These are phyloP conservation scores for Lanius collurio DNA, from an alignment of 2,113 vertebrate genomes.

Conservation along the genomic window DNA sequence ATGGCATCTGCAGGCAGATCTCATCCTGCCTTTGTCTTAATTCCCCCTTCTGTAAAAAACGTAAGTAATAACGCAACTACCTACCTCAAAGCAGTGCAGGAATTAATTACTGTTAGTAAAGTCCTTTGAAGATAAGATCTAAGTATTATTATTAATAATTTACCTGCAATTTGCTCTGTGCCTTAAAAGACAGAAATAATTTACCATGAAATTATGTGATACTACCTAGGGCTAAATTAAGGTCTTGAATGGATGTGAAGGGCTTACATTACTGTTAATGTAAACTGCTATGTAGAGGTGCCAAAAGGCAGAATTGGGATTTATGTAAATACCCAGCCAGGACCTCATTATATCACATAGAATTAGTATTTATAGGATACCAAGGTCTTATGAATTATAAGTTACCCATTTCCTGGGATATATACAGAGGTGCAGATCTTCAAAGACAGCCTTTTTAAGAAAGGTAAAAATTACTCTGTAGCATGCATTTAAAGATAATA, in stretches of 20 bases:
- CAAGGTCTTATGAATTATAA: neutral
- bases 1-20: neutral
- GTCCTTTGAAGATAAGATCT: slow-evolving; percentile 69
- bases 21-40: neutral
- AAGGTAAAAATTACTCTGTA: neutral
- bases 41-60: slow-evolving; percentile 29
- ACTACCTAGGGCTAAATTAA: slow-evolving; percentile 56
- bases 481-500: neutral
- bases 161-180: slow-evolving; percentile 64
- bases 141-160: slow-evolving; percentile 70
- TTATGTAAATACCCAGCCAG: slow-evolving; percentile 14
- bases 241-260: slow-evolving; percentile 35
- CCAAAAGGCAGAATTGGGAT: slow-evolving; percentile 7
- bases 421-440: neutral
- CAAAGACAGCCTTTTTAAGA: neutral
- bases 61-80: slow-evolving; percentile 26
- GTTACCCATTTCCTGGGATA: neutral
- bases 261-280: slow-evolving; percentile 20
- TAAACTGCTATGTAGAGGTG: slow-evolving; percentile 22
- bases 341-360: slow-evolving; percentile 15
- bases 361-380: slow-evolving; percentile 33
- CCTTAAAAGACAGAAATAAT: slow-evolving; percentile 69
- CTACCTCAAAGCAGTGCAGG: slow-evolving; percentile 25
- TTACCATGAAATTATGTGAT: slow-evolving; percentile 59
- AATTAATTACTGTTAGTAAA: slow-evolving; percentile 68